A percentile compares a stretch with the other conserved stretches of the same genome.
Conservation (phyloP, 1,140 invertebrate genomes). For the Sycobia sp. region DNA sequence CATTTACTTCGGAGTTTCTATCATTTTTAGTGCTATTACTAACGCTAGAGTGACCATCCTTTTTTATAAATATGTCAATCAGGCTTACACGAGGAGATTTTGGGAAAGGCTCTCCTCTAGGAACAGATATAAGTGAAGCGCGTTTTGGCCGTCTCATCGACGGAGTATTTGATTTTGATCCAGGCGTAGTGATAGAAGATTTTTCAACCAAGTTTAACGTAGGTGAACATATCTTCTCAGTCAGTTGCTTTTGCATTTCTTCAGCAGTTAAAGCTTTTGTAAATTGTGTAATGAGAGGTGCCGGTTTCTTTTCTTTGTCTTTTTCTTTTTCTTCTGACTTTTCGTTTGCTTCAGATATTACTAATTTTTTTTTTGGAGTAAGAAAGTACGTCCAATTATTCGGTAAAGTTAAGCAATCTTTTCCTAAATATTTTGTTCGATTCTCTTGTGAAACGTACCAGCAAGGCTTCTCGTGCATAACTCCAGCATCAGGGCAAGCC, state of each 20-base stretch:
- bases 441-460: constrained; percentile 72
- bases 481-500: constrained; percentile 64
- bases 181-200: neutral
- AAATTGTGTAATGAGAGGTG: constrained; percentile 64
- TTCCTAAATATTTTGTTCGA: constrained; percentile 63
- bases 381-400: constrained; percentile 65
- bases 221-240: constrained; percentile 2
- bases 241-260: constrained; percentile 58
- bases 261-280: constrained; percentile 63
- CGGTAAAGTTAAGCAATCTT: constrained; percentile 62
- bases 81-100: constrained; percentile 43
- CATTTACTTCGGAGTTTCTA: neutral
- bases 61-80: constrained; percentile 38
- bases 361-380: constrained; percentile 47
- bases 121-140: constrained; percentile 49
- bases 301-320: constrained; percentile 56
- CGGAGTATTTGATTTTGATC: constrained; percentile 28
- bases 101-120: constrained; percentile 44
- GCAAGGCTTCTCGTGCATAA: constrained; percentile 65
- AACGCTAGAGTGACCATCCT: constrained; percentile 2
- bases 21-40: neutral
- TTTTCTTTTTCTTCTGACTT: constrained; percentile 39
- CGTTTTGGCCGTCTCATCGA: constrained; percentile 48
- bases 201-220: constrained; percentile 37
- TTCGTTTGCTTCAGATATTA: constrained; percentile 31